These are phyloP conservation scores for Schrankia costaestrigalis DNA, from an alignment of 2,888 invertebrate genomes.

Conservation along the genomic window DNA sequence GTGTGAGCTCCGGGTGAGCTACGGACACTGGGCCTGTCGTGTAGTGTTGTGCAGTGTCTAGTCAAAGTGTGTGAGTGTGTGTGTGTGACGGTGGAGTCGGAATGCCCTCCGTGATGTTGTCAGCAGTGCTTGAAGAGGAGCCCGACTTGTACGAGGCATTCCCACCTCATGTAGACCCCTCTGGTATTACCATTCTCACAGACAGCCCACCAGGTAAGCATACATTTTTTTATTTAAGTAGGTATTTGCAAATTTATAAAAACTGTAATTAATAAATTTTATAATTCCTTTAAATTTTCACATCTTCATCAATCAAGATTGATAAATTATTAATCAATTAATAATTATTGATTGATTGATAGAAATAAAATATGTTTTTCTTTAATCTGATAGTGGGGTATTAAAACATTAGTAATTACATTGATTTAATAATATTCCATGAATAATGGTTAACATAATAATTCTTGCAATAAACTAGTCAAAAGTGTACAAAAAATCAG, in stretches of 20 bases:
- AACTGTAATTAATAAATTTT: neutral
- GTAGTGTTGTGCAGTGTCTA: slow-evolving; percentile 72
- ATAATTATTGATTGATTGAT: no score
- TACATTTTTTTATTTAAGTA: neutral
- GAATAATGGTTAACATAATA: no score
- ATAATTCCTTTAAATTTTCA: no score
- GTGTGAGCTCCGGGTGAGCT: slow-evolving; percentile 64
- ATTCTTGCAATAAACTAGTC: no score
- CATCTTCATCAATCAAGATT: no score
- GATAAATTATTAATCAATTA: no score
- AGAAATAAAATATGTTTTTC: no score
- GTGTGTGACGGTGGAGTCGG: slow-evolving; percentile 58
- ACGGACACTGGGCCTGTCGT: slow-evolving; percentile 53
- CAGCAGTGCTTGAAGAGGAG: slow-evolving; percentile 87
- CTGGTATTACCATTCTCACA: slow-evolving; percentile 86
- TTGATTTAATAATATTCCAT: no score
- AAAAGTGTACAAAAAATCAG: no score
- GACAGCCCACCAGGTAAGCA: slow-evolving; percentile 82
- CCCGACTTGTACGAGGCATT: slow-evolving; percentile 89
- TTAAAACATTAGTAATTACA: no score
- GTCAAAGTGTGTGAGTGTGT: slow-evolving; percentile 58
- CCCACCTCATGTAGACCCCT: slow-evolving; percentile 90
- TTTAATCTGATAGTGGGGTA: no score
- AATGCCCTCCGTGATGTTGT: slow-evolving; percentile 85
- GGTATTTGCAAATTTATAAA: neutral